Evolutionary conservation across 2,888 invertebrate genomes (phyloP).

Genomic region (Coleophora deauratella): DNA sequence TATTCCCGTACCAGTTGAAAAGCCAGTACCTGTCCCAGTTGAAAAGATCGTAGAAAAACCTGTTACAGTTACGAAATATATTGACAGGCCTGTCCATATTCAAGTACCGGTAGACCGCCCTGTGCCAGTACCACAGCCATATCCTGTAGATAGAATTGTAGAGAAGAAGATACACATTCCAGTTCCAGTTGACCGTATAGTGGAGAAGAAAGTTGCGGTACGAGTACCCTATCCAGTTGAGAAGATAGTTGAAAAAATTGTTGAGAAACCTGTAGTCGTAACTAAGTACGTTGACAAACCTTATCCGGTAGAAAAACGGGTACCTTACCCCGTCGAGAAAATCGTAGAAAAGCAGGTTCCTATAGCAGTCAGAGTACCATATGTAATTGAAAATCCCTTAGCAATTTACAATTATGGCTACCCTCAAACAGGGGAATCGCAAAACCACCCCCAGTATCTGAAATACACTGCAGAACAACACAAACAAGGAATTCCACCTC

Average conservation of each 20-base stretch:
- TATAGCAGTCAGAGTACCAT: constrained; percentile 71
- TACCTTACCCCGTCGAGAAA: constrained; percentile 63
- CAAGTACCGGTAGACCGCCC: constrained; percentile 57
- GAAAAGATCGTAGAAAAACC: constrained; percentile 73
- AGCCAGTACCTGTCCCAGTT: constrained; percentile 48
- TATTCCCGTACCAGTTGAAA: constrained; percentile 64
- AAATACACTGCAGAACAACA: constrained; percentile 22
- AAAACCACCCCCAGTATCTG: constrained; percentile 24
- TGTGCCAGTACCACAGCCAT: constrained; percentile 51
- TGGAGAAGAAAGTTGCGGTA: constrained; percentile 60
- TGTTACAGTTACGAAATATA: constrained; percentile 60
- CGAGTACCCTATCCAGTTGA: constrained; percentile 65
- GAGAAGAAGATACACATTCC: constrained; percentile 64
- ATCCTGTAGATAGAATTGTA: constrained; percentile 68
- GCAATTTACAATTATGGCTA: constrained; percentile 20
- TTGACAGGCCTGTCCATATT: constrained; percentile 57
- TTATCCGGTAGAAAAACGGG: constrained; percentile 59
- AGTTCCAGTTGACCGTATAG: constrained; percentile 55
- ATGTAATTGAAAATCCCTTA: constrained; percentile 43
- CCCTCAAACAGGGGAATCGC: constrained; percentile 15
- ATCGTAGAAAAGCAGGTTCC: constrained; percentile 69
- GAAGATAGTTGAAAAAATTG: constrained; percentile 63
- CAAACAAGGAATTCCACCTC: constrained; percentile 15
- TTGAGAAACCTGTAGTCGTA: constrained; percentile 74
- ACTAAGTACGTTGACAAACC: constrained; percentile 60